Base-by-base conservation (phyloP, 2,113 vertebrate genomes). In the Verasper variegatus region DNA sequence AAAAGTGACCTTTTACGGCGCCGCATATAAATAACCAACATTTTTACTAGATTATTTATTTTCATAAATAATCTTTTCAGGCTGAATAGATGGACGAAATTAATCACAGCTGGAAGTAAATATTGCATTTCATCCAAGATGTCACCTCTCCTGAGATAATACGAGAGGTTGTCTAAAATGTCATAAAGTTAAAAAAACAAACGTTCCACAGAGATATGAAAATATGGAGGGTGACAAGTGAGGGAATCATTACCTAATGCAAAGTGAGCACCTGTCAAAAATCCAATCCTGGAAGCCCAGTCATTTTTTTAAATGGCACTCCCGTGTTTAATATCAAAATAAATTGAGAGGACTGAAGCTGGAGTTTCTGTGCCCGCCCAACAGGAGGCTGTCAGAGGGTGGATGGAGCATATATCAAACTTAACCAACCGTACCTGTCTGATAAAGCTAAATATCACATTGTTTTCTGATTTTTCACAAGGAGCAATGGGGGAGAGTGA, bases 201-300 rank as follows among this genome's bases (percentile, higher is more conserved):
- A 9, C 62, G 47, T 64, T 63, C 56, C 11, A 66, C 40, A 71
- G 18, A 75, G 79, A 80, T 54, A 31, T 82, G 20, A 76, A 78
- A 80, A 86, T 76, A 86, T 85, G 58, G 27, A 82, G 63, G 74
- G 71, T 84, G 86, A 79, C 86, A 79, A 74, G 59, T 84, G 81
- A 78, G 59, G 62, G 78, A 86, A 86, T 78, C 57, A 87, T 84
- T 73, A 81, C 74, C 69, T 88, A 86, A 92, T 88, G 67, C 77
- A 84, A 85, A 88, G 86, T 81, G 86, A 92, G 72, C 78, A 82
- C 69, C 86, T 85, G 89, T 92, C 89, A 89, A 78, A 84, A 88
- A 89, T 77, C 68, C 78, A 87, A 86, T 90, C 64, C 59, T 77
- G 55, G 20, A 52, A 47, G 64, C 54, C 58, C 40, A 66, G 71